phyloP scores from a whole-genome alignment of 2,113 vertebrate species.

The Cichladusa arquata region DNA sequence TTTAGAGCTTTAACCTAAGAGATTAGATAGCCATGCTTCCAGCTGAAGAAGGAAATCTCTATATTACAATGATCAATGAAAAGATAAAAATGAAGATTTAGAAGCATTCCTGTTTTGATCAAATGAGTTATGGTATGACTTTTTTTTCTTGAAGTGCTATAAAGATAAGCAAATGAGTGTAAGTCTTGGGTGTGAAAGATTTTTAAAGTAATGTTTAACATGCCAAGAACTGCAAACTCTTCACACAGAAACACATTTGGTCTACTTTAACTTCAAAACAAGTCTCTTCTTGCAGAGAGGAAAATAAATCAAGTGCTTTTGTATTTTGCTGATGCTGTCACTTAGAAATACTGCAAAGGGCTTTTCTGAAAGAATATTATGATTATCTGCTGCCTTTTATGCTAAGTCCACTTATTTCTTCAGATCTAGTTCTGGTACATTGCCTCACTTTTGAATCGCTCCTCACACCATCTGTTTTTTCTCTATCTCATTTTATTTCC shows the following conservation, averaged over 20 bases:
- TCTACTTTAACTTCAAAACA: slow-evolving; percentile 7
- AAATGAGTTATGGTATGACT: neutral
- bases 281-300: neutral
- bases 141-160: slow-evolving; percentile 30
- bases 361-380: neutral
- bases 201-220: slow-evolving; percentile 26
- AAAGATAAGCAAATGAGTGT: slow-evolving; percentile 31
- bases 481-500: slow-evolving; percentile 12
- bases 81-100: slow-evolving; percentile 13
- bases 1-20: neutral
- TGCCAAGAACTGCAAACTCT: neutral
- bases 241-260: neutral
- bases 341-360: neutral
- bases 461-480: slow-evolving; percentile 51
- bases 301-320: neutral
- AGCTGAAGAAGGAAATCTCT: neutral
- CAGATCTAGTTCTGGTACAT: neutral
- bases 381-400: neutral
- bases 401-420: slow-evolving; percentile 18
- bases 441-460: neutral
- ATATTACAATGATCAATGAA: neutral
- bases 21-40: neutral
- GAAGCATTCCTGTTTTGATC: neutral
- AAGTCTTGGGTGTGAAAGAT: neutral
- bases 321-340: neutral